Conservation (phyloP, 2,797 vertebrate genomes). For the Sebastes aleutianus region DNA sequence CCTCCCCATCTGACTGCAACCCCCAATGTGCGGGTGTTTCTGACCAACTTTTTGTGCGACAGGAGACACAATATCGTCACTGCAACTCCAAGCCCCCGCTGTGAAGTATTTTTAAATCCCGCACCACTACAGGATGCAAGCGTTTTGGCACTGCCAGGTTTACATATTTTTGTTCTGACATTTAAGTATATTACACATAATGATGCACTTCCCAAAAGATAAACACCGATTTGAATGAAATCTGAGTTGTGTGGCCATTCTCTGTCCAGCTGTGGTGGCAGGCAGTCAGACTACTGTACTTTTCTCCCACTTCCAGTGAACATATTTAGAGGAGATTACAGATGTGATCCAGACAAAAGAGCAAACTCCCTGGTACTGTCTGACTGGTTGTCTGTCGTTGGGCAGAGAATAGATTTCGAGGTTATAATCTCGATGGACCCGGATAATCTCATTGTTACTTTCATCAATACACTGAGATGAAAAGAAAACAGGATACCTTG, state of each 20-base stretch:
- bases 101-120: slow-evolving; percentile 66
- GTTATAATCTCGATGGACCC: slow-evolving; percentile 33
- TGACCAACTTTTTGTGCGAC: slow-evolving; percentile 58
- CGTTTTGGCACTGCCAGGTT: slow-evolving; percentile 42
- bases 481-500: slow-evolving; percentile 7
- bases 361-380: slow-evolving; percentile 65
- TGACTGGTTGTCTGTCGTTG: slow-evolving; percentile 54
- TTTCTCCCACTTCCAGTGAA: slow-evolving; percentile 76
- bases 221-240: slow-evolving; percentile 80
- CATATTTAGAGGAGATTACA: slow-evolving; percentile 81
- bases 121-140: slow-evolving; percentile 34
- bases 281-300: slow-evolving; percentile 75
- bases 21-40: slow-evolving; percentile 64
- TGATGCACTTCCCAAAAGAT: slow-evolving; percentile 76
- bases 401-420: slow-evolving; percentile 42
- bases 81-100: slow-evolving; percentile 41
- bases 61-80: slow-evolving; percentile 52
- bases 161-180: slow-evolving; percentile 76
- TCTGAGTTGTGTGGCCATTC: slow-evolving; percentile 71
- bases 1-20: slow-evolving; percentile 40
- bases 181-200: slow-evolving; percentile 77
- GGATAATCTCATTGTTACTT: slow-evolving; percentile 30
- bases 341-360: slow-evolving; percentile 74
- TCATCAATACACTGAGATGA: slow-evolving; percentile 19
- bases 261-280: slow-evolving; percentile 72